These are phyloP conservation scores for Propithecus deckenii DNA, from an alignment of 2,797 vertebrate species.

Conservation along the genomic window DNA sequence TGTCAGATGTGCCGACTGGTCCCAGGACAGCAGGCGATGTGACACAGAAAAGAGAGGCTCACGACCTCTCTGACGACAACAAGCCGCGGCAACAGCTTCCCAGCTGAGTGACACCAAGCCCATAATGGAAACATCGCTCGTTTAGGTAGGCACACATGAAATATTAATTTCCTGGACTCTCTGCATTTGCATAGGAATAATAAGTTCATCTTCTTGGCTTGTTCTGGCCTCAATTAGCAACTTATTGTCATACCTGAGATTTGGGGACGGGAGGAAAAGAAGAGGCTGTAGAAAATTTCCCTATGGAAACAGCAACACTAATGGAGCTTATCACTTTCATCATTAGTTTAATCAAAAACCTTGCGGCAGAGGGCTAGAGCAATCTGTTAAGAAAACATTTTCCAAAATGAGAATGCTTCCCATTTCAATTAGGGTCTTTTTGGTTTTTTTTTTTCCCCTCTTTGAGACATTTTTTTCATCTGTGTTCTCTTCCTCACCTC, in stretches of 20 bases:
- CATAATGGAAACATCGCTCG: slow-evolving; percentile 69
- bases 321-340: slow-evolving; percentile 90
- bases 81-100: slow-evolving; percentile 55
- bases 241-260: slow-evolving; percentile 81
- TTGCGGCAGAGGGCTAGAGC: slow-evolving; percentile 84
- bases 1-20: slow-evolving; percentile 5
- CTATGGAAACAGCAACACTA: slow-evolving; percentile 87
- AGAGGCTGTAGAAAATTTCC: slow-evolving; percentile 77
- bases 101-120: slow-evolving; percentile 68
- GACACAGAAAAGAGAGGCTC: slow-evolving; percentile 75
- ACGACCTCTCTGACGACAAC: slow-evolving; percentile 72
- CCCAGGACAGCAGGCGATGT: slow-evolving; percentile 52
- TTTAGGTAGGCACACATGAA: slow-evolving; percentile 78
- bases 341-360: slow-evolving; percentile 91
- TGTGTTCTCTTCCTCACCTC: not conserved
- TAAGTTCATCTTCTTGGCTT: slow-evolving; percentile 79
- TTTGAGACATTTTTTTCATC: slow-evolving; percentile 5
- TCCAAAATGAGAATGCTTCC: slow-evolving; percentile 89
- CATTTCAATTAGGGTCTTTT: slow-evolving; percentile 85
- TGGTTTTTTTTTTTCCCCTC: not conserved
- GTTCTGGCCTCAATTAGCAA: slow-evolving; percentile 79
- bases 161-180: slow-evolving; percentile 82
- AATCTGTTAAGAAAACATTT: slow-evolving; percentile 91
- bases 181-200: slow-evolving; percentile 85
- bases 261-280: slow-evolving; percentile 64